phyloP scores from a whole-genome alignment of 2,797 vertebrate genomes.

The Enteromius fasciolatus region DNA sequence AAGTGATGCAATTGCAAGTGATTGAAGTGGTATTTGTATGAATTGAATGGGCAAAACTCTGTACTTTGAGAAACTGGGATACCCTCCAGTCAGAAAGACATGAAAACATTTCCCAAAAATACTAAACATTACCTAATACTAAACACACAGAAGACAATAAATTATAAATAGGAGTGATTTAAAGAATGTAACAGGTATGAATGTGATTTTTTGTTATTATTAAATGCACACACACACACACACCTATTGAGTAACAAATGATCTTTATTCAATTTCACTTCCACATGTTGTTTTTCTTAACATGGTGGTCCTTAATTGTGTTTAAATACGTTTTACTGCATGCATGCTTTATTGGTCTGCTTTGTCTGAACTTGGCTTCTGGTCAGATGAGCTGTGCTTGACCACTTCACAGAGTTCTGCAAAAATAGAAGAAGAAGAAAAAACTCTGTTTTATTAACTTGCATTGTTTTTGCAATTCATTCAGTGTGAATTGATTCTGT shows the following conservation, averaged over 20 bases:
- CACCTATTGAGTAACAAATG: neutral
- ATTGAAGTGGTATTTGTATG: too few relatives aligned
- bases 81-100: neutral
- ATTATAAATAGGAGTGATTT: neutral
- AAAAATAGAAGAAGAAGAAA: neutral
- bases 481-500: neutral
- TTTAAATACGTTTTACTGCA: neutral
- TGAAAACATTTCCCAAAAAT: neutral
- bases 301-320: neutral
- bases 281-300: neutral
- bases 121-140: too few relatives aligned
- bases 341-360: neutral
- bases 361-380: conserved; percentile 5
- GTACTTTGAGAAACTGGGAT: neutral
- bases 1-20: conserved; percentile 27
- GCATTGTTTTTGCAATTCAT: neutral
- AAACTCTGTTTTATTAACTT: neutral
- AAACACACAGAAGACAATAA: too few relatives aligned
- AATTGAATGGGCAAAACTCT: neutral
- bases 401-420: conserved; percentile 18
- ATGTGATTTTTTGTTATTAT: neutral
- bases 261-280: neutral
- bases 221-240: neutral
- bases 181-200: neutral
- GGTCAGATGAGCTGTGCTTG: neutral